phyloP scores from a whole-genome alignment of 2,888 invertebrate species.

The Apoda limacodes region DNA sequence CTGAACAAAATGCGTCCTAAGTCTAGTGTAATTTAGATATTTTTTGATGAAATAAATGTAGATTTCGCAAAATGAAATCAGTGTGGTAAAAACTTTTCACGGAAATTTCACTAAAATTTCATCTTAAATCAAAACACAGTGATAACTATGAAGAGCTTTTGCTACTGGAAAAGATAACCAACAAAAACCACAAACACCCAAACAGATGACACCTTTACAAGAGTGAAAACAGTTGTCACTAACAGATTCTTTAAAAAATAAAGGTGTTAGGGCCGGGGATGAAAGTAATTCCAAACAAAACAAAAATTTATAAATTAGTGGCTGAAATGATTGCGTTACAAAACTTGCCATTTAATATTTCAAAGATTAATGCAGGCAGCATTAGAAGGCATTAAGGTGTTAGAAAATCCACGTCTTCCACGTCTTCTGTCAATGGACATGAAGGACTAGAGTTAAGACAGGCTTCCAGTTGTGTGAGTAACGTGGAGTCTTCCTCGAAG shows the following conservation, averaged over 20 bases:
- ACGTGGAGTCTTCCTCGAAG: conserved; percentile 21
- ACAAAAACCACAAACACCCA: too few species aligned
- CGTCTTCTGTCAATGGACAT: too few species aligned
- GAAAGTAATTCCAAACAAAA: conserved; percentile 11
- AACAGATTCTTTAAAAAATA: conserved; percentile 13
- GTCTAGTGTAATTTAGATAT: too few species aligned
- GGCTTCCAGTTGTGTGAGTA: too few species aligned
- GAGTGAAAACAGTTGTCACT: conserved; percentile 14
- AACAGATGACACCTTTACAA: conserved; percentile 11
- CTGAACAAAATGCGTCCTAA: too few species aligned
- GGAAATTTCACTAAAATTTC: conserved; percentile 13
- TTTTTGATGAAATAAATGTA: too few species aligned
- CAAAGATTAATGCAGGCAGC: conserved; percentile 11
- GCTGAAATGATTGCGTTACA: conserved; percentile 12
- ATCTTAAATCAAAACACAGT: conserved; percentile 13
- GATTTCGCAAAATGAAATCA: too few species aligned
- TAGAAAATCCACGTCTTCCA: too few species aligned
- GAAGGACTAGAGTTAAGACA: conserved; percentile 21
- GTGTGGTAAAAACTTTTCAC: too few species aligned
- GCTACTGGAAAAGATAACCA: too few species aligned
- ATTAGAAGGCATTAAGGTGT: too few species aligned
- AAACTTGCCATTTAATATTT: too few species aligned
- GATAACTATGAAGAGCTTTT: conserved; percentile 8
- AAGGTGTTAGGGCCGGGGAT: conserved; percentile 6
- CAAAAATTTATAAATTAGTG: conserved; percentile 12